These are phyloP conservation scores for Bubalus kerabau DNA, from an alignment of 2,113 vertebrate species.

Conservation along the genomic window DNA sequence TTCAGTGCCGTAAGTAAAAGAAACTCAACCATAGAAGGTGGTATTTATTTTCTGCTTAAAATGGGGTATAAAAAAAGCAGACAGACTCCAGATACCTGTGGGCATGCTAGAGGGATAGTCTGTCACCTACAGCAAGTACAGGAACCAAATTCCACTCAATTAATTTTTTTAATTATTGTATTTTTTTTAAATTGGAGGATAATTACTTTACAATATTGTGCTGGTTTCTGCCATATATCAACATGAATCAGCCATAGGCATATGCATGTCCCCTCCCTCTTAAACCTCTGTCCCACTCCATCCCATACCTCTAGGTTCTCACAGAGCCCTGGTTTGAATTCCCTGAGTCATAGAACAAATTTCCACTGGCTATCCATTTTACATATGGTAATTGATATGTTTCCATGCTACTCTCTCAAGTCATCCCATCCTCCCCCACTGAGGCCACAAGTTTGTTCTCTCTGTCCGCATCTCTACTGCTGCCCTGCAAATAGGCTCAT, in stretches of 20 bases:
- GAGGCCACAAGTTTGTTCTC: background rate
- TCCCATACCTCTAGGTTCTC: background rate
- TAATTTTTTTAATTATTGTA: background rate
- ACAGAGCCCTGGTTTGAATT: background rate
- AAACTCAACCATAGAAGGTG: background rate
- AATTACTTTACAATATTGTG: background rate
- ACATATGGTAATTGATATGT: background rate
- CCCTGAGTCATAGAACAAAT: background rate
- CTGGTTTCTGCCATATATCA: background rate
- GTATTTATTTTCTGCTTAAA: background rate
- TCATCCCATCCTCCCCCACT: background rate
- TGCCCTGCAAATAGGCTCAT: background rate
- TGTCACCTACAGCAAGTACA: background rate
- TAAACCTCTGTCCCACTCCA: background rate
- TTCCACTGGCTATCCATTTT: background rate
- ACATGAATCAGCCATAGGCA: background rate
- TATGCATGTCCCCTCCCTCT: background rate
- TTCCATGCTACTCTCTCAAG: background rate
- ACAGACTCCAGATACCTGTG: background rate
- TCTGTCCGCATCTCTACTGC: background rate
- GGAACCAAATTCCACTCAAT: background rate
- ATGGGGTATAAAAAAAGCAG: background rate
- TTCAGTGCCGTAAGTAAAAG: background rate
- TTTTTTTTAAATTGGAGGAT: background rate
- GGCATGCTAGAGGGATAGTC: background rate